Percentiles rank a stretch among this genome's conserved stretches.
Evolutionary conservation across 2,797 vertebrate species (phyloP).

Genomic region (Rhyacichthys aspro): DNA sequence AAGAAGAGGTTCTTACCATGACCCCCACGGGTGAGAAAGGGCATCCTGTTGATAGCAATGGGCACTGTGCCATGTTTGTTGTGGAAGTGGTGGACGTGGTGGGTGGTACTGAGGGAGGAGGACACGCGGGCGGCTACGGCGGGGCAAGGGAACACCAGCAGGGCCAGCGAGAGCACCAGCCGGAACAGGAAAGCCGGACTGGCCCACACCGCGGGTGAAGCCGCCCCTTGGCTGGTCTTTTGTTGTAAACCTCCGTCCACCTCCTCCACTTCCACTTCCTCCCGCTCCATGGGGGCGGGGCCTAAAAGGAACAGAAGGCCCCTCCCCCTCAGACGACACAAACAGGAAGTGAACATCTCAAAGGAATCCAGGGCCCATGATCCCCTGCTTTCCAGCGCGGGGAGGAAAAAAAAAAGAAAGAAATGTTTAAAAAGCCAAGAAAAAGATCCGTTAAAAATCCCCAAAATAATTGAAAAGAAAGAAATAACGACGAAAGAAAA

Average conservation of each 20-base stretch:
- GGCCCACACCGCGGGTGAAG: slow-evolving; percentile 70
- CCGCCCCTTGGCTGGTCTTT: slow-evolving; percentile 56
- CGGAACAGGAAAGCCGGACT: slow-evolving; percentile 75
- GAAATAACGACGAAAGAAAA: slow-evolving; percentile 16
- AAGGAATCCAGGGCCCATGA: slow-evolving; percentile 76
- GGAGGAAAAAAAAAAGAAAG: slow-evolving; percentile 31
- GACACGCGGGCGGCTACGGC: slow-evolving; percentile 90
- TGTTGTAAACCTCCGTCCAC: slow-evolving; percentile 59
- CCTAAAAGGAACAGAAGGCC: slow-evolving; percentile 67
- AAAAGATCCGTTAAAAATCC: slow-evolving; percentile 70
- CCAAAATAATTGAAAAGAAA: slow-evolving; percentile 40
- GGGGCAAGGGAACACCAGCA: slow-evolving; percentile 83
- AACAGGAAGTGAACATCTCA: slow-evolving; percentile 83
- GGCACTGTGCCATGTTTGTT: slow-evolving; percentile 96
- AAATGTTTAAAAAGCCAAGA: slow-evolving; percentile 56
- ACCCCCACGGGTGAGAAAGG: slow-evolving; percentile 92
- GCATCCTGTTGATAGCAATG: slow-evolving; percentile 96
- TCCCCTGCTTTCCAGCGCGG: slow-evolving; percentile 70
- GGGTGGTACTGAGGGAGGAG: slow-evolving; percentile 93
- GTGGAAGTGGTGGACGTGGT: slow-evolving; percentile 97
- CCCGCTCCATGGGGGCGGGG: slow-evolving; percentile 67
- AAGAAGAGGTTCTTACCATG: slow-evolving; percentile 85
- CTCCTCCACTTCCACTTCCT: slow-evolving; percentile 68
- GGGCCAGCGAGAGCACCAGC: slow-evolving; percentile 77
- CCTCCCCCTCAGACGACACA: slow-evolving; percentile 77